Base-by-base conservation (phyloP, 2,888 invertebrate species). In the Corythucha ciliata region DNA sequence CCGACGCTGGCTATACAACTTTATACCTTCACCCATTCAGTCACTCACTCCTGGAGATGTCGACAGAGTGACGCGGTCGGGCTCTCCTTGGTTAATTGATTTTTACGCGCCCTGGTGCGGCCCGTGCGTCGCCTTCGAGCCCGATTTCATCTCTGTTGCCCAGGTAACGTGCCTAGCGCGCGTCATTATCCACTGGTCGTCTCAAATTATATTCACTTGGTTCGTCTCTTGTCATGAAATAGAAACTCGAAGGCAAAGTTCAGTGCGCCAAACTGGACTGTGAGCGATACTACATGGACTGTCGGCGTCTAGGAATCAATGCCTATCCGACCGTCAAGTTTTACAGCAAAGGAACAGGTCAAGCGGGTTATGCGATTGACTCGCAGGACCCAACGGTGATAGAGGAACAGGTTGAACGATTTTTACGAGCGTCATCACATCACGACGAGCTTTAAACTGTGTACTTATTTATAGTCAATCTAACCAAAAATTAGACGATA, bases 31-130 rank as follows among this genome's bases (percentile, higher is more conserved):
- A 4, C 67, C 71, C 57, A 74, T 80, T 0, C 65, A 67, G 39
- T 64, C 72, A 5, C 63, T 77, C 24, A 69, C 65, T 48, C 64
- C 69, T 46, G 62, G 66, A 5, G 70, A 71, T 49, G 71, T 75
- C 48, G 48, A 63, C 4, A 62, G 70, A 47, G 71, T 80, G 12
- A 62, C 79, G 14, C 64, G 67, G 1, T 71, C 74, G 48, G 62
- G 65, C 24, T 63, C 71, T 7, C 66, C 74, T 0, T 78, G 77
- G 75, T 62, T 82, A 29, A 71, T 83, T 2, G 79, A 81, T 67
- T 83, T 79, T 66, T 81, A 73, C 64, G 78, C 79, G 14, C 79
- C 80, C 1, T 81, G 81, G 80, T 77, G 77, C 63, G 72, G 72
- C 16, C 75, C 73, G 60, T 83, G 82, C 62, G 72, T 76, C 56